These are phyloP conservation scores for Limnephilus marmoratus DNA, from an alignment of 2,888 invertebrate genomes.

Conservation along the genomic window DNA sequence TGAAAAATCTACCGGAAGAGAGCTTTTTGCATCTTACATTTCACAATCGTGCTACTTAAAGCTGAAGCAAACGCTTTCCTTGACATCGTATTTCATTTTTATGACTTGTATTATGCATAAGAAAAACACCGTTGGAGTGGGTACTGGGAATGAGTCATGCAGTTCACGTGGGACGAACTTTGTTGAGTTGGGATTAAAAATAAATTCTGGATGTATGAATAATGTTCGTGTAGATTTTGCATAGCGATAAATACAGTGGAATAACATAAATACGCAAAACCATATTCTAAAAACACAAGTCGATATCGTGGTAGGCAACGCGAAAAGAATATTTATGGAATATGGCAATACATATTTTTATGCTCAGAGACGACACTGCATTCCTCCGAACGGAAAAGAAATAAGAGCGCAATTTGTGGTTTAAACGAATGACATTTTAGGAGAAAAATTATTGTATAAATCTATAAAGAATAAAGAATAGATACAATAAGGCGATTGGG, in stretches of 20 bases:
- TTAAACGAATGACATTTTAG: too few species aligned
- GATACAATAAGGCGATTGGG: too few species aligned
- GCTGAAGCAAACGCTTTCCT: not conserved
- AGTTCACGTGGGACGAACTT: not conserved
- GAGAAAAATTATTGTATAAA: too few species aligned
- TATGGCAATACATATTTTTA: too few species aligned
- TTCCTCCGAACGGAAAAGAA: too few species aligned
- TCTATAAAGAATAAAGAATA: too few species aligned
- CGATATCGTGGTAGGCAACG: not conserved
- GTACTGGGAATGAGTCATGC: not conserved
- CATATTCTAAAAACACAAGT: too few species aligned
- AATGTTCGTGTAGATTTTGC: not conserved
- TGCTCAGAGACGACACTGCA: too few species aligned
- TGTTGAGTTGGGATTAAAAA: not conserved
- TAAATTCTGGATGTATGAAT: not conserved
- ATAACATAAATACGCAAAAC: not conserved
- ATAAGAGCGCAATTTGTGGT: too few species aligned
- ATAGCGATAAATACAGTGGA: not conserved
- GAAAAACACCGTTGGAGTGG: not conserved
- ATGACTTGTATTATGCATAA: not conserved
- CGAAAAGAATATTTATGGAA: not conserved
- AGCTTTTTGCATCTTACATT: not conserved
- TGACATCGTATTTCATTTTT: not conserved
- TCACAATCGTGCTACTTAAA: not conserved
- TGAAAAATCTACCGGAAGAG: not conserved